These are phyloP conservation scores for Heliconius ismenius DNA, from an alignment of 2,888 invertebrate species.

Conservation along the genomic window DNA sequence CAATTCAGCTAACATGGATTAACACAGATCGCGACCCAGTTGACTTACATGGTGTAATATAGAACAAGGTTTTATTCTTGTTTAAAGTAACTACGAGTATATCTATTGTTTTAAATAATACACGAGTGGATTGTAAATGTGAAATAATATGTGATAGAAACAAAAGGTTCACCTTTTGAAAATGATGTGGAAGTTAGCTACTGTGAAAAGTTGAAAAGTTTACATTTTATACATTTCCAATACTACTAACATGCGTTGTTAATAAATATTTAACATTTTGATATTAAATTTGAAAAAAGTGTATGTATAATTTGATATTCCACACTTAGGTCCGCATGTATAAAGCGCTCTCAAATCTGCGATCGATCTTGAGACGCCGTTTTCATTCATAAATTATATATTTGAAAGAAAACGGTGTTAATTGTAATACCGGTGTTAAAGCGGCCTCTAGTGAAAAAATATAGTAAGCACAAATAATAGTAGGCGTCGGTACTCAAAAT, in stretches of 20 bases:
- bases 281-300: not conserved
- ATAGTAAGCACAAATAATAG: not conserved
- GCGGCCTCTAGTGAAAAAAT: not conserved
- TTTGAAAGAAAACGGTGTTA: too few species aligned
- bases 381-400: not conserved
- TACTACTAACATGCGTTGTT: not conserved
- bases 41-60: constrained; percentile 42
- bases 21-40: constrained; percentile 43
- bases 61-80: constrained; percentile 43
- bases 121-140: not conserved
- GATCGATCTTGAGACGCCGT: too few species aligned
- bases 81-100: constrained; percentile 25
- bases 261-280: not conserved
- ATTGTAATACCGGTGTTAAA: not conserved
- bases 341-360: too few species aligned
- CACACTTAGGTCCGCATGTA: not conserved
- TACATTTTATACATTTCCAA: not conserved
- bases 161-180: not conserved
- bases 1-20: constrained; percentile 37
- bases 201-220: too few species aligned
- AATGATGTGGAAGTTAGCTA: not conserved
- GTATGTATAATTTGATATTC: not conserved
- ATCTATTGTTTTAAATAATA: constrained; percentile 37
- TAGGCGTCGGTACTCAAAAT: constrained; percentile 4
- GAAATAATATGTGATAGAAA: not conserved